Conservation (phyloP, 2,113 vertebrate species). For the Phasianus colchicus region DNA sequence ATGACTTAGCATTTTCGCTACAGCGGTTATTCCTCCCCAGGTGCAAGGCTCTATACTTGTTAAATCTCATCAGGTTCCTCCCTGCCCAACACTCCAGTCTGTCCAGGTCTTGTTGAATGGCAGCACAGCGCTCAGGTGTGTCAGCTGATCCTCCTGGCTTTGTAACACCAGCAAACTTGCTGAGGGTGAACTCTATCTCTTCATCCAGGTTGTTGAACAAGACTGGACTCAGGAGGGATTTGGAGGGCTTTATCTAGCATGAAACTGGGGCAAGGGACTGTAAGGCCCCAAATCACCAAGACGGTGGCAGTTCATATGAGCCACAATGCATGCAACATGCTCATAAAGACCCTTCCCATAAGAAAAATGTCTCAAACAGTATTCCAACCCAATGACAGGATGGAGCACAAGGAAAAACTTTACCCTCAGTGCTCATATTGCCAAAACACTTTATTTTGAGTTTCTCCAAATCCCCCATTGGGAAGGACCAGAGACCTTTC, state of each 20-base stretch:
- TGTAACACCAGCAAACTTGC: no score
- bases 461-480: neutral
- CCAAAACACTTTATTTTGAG: neutral
- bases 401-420: neutral
- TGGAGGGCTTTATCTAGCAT: accelerated
- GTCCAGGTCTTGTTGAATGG: no score
- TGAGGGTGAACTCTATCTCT: no score
- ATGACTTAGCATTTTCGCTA: no score
- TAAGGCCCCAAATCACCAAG: neutral
- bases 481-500: accelerated
- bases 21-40: no score
- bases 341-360: neutral
- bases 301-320: neutral
- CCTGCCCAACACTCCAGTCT: no score
- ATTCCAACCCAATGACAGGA: neutral
- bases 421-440: neutral
- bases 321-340: accelerated
- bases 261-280: neutral
- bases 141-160: no score
- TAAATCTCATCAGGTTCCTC: no score
- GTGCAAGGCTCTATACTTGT: no score
- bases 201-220: no score
- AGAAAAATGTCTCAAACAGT: no score
- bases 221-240: neutral
- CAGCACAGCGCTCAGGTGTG: no score